Evolutionary conservation across 2,797 vertebrate genomes (phyloP), one percentile per base, ranked within the genome.

Genomic region (Melanotaenia boesemani): DNA sequence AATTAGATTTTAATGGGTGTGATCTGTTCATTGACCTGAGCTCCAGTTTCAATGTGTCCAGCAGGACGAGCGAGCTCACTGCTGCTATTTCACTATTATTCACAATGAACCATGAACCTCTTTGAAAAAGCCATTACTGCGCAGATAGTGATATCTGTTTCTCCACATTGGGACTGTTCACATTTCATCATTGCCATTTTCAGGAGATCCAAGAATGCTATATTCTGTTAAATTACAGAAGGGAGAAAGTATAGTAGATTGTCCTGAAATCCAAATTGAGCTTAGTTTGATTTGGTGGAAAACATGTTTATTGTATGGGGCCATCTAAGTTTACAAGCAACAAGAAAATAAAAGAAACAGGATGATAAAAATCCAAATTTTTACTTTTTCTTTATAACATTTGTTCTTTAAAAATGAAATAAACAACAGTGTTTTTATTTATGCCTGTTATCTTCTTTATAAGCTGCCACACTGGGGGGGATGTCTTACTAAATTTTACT

Each of bases 121-220:
- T 83, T 66, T 67, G 62, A 82, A 81, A 88, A 86, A 83, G 66
- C 89, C 84, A 90, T 92, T 88, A 91, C 73, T 72, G 67, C 76
- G 63, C 72, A 70, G 71, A 46, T 63, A 70, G 61, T 71, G 63
- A 78, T 87, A 86, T 91, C 88, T 36, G 63, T 84, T 90, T 91
- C 89, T 86, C 77, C 85, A 76, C 86, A 69, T 70, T 69, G 85
- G 88, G 82, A 82, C 76, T 72, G 55, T 79, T 87, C 88, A 67
- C 76, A 74, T 80, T 83, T 81, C 87, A 87, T 88, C 90, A 87
- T 79, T 85, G 75, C 78, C 72, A 86, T 92, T 63, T 85, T 82
- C 70, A 77, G 52, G 81, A 82, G 89, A 92, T 79, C 75, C 63
- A 83, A 90, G 74, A 79, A 77, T 63, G 77, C 77, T 65, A 7